Evolutionary conservation across 2,113 vertebrate species (phyloP), one percentile per base, ranked within the genome.

Genomic region (Cyprinus carpio): DNA sequence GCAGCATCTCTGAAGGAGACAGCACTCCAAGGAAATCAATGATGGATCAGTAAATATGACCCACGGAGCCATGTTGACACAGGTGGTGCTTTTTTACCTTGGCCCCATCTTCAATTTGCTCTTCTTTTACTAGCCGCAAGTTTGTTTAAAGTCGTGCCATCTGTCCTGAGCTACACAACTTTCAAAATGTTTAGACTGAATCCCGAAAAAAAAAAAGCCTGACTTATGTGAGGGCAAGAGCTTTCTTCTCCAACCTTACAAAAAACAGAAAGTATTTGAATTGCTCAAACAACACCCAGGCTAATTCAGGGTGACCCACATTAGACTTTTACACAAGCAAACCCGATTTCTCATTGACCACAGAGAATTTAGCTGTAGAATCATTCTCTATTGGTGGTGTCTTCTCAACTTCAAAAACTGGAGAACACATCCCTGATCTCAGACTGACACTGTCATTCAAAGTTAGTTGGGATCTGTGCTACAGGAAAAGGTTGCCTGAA

Each of bases 61-160:
- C 29, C n/a, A 77, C 37, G 34, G 78, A 79, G 40, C 81, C 29
- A 3, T 87, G 86, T 88, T 88, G 88, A 88, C 77, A 86, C 88
- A 88, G 87, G 85, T 89, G 85, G 77, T 87, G 75, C 74, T 72
- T 74, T 89, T 74, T 85, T 83, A 46, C 78, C 29, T 84, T 84
- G 62, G 64, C 83, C 58, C 62, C 60, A 23, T 79, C 65, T 43
- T 84, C 6, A 49, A 34, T 78, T 84, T 87, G 82, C 81, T 58
- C 31, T 80, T 62, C 49, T 85, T 87, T 83, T 75, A 84, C 80
- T 31, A 51, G 29, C 65, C 75, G 46, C 71, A 23, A 64, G 62
- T 75, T 56, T 85, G 71, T 78, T 84, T 85, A 62, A 84, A 72
- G 40, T 82, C 20, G 60, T 40, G 77, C 23, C 51, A 67, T 80